Percentiles rank a stretch among this genome's conserved stretches.
Evolutionary conservation across 92 coral and sea anemone genomes (phyloP).

Genomic region (Epizoanthus rinbou): DNA sequence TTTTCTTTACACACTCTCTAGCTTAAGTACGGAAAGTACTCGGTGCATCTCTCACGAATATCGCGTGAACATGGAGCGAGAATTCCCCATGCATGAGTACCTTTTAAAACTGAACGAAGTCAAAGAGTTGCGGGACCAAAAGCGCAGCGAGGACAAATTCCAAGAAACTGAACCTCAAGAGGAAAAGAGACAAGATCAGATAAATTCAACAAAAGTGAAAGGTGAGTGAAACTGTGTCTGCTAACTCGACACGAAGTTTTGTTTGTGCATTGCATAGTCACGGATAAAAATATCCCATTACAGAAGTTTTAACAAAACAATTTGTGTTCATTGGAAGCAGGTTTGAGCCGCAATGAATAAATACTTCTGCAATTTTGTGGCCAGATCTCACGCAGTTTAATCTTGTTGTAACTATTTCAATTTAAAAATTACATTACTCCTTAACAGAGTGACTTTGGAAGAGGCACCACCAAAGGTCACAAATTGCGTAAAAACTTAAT

Average conservation of each 20-base stretch:
- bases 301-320: no score
- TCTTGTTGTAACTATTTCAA: constrained; percentile 32
- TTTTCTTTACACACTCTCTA: constrained; percentile 67
- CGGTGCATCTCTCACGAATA: constrained; percentile 14
- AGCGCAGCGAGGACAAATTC: background rate
- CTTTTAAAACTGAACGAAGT: constrained; percentile 24
- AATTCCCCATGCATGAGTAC: constrained; percentile 25
- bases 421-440: constrained; percentile 14
- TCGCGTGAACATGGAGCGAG: constrained; percentile 42
- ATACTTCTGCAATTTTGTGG: no score
- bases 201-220: no score
- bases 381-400: no score
- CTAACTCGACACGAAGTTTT: no score
- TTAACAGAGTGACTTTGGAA: background rate
- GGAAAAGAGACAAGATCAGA: no score
- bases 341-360: no score
- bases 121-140: background rate
- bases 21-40: constrained; percentile 50
- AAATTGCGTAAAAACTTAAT: constrained; percentile 3
- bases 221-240: no score
- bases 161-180: no score
- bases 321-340: no score
- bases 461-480: background rate
- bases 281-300: no score
- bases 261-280: no score